Conservation (phyloP, 2,888 invertebrate genomes). For the Anoplius nigerrimus region DNA sequence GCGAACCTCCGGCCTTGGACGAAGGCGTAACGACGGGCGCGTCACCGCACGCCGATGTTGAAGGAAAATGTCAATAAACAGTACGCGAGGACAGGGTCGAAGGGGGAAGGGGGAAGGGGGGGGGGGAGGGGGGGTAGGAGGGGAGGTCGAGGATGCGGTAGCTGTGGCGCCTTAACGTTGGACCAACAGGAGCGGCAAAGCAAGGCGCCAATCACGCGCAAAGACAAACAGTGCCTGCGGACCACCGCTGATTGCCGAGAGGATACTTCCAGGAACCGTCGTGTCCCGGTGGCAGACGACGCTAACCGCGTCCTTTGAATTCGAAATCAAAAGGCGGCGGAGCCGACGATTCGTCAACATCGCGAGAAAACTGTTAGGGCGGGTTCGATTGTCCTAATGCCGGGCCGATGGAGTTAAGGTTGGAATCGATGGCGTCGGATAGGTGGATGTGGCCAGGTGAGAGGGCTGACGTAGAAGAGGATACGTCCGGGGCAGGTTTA, state of each 20-base stretch:
- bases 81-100: conserved; percentile 36
- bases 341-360: conserved; percentile 31
- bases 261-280: conserved; percentile 57
- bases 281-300: conserved; percentile 58
- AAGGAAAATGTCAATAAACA: conserved; percentile 60
- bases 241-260: conserved; percentile 70
- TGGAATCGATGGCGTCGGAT: too few species aligned
- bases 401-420: too few species aligned
- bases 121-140: too few species aligned
- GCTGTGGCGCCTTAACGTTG: conserved; percentile 45
- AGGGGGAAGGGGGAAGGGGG: too few species aligned
- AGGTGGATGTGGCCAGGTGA: too few species aligned
- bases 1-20: conserved; percentile 7
- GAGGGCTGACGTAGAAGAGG: too few species aligned
- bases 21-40: conserved; percentile 33
- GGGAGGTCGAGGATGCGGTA: conserved; percentile 21
- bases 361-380: too few species aligned
- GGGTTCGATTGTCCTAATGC: too few species aligned
- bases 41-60: conserved; percentile 37
- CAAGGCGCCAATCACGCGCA: conserved; percentile 73
- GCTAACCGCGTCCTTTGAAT: conserved; percentile 64
- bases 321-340: conserved; percentile 67
- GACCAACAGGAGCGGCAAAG: conserved; percentile 61
- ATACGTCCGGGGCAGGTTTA: too few species aligned
- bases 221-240: conserved; percentile 71